Evolutionary conservation across 2,888 invertebrate species (phyloP), one percentile per base, ranked within the genome.

Genomic region (Brachycybe producta): DNA sequence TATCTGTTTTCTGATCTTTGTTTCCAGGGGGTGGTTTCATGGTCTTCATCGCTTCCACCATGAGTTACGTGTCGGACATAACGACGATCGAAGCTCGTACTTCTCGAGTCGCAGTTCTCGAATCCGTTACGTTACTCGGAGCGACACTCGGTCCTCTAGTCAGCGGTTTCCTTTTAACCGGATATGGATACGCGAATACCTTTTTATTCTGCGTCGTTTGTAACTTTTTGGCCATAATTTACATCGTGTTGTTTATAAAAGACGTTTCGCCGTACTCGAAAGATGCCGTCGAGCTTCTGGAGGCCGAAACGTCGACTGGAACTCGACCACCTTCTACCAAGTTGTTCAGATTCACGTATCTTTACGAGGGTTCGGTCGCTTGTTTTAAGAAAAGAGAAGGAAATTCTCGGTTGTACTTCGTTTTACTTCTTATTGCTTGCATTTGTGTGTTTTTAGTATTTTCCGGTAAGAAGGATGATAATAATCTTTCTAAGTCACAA

Each of bases 121-220:
- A 51, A 49, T 46, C 39, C 13, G 49, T 51, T 46, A 49, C 49
- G 13, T 23, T 48, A 11, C 21, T 51, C n/a, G 51, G 47, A 3
- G 21, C 30, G 15, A 32, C 30, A 1, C 8, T 49, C 13, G 49
- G 49, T 7, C 42, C 43, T 13, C 34, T 49, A 8, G 43, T 49
- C 17, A 43, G 49, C 35, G 49, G 49, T 1, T 41, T 32, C 28
- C 28, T 49, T 13, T 24, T 49, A 26, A 43, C 42, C 19, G 43
- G 42, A n/a, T 27, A 21, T 15, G 35, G 49, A 13, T 61, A 64
- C 55, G 59, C 61, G 3, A 61, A 61, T 49, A 65, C 67, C 1
- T 70, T 70, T 56, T 56, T 61, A 19, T 58, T 65, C 44, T 61
- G 65, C 52, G 54, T 63, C 43, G 53, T 57, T 2, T 55, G 64